Conservation (phyloP, 2,797 vertebrate species). For the Sebastes jordani region DNA sequence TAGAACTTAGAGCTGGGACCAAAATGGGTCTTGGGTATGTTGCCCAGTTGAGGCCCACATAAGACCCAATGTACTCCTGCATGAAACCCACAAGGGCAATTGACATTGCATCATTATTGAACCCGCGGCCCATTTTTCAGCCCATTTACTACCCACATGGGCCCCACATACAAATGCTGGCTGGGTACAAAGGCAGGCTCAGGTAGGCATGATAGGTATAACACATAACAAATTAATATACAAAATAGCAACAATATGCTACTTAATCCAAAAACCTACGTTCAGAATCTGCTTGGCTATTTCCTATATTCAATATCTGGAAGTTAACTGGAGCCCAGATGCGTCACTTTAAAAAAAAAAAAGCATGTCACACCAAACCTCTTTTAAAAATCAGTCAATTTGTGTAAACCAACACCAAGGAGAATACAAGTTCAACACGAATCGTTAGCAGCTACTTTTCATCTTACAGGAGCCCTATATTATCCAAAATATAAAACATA, state of each 20-base stretch:
- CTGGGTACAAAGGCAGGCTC: not conserved
- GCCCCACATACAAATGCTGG: too few relatives aligned
- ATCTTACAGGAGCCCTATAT: not conserved
- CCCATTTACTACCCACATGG: too few relatives aligned
- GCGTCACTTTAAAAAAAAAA: not conserved
- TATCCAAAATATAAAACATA: not conserved
- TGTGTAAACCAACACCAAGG: not conserved
- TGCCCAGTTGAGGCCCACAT: too few relatives aligned
- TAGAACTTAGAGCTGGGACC: too few relatives aligned
- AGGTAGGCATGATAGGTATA: not conserved
- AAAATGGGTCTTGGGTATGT: too few relatives aligned
- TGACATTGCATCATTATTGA: too few relatives aligned
- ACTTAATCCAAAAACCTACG: not conserved
- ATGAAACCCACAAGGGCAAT: fast-evolving
- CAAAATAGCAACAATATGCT: not conserved
- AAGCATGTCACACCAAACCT: not conserved
- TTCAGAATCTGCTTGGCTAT: not conserved
- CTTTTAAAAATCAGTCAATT: not conserved
- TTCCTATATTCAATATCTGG: not conserved
- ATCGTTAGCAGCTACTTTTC: not conserved
- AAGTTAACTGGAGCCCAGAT: not conserved
- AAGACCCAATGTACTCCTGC: fast-evolving
- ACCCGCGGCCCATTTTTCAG: too few relatives aligned
- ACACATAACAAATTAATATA: too few relatives aligned
- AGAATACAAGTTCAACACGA: not conserved